Percentiles rank a stretch among this genome's conserved stretches.
Conservation (phyloP, 2,888 invertebrate genomes). For the Drosophila kanekoi region DNA sequence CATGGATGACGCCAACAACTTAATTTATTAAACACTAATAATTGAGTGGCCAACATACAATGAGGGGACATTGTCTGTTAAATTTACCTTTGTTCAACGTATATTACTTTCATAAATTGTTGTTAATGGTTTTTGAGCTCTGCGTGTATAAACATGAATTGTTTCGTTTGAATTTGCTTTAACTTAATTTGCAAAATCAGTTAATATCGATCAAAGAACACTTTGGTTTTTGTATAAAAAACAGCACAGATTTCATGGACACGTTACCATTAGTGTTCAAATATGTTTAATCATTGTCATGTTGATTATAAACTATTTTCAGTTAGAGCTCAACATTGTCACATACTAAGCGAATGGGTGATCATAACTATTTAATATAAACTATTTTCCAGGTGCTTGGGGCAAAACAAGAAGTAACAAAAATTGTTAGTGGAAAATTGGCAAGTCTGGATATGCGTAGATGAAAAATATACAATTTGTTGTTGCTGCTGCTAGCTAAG, state of each 20-base stretch:
- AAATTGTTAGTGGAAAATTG: no score
- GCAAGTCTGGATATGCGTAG: not conserved
- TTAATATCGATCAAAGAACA: not conserved
- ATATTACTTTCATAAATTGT: no score
- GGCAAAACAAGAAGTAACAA: no score
- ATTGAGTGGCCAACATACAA: no score
- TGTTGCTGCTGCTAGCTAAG: constrained; percentile 13
- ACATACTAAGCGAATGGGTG: constrained; percentile 15
- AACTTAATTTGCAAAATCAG: not conserved
- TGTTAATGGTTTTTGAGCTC: no score
- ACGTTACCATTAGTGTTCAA: not conserved
- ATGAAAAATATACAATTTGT: not conserved
- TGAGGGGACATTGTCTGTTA: no score
- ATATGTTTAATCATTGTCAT: not conserved
- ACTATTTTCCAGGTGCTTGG: no score
- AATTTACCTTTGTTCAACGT: no score
- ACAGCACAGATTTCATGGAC: no score
- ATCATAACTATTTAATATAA: constrained; percentile 37
- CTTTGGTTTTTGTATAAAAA: no score
- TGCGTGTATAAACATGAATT: no score
- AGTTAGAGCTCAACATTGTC: not conserved
- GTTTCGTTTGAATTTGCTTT: not conserved
- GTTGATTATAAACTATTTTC: not conserved
- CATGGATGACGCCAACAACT: not conserved
- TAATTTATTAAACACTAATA: no score